Conservation (phyloP, 2,113 vertebrate genomes). For the Neodon shergylaensis region DNA sequence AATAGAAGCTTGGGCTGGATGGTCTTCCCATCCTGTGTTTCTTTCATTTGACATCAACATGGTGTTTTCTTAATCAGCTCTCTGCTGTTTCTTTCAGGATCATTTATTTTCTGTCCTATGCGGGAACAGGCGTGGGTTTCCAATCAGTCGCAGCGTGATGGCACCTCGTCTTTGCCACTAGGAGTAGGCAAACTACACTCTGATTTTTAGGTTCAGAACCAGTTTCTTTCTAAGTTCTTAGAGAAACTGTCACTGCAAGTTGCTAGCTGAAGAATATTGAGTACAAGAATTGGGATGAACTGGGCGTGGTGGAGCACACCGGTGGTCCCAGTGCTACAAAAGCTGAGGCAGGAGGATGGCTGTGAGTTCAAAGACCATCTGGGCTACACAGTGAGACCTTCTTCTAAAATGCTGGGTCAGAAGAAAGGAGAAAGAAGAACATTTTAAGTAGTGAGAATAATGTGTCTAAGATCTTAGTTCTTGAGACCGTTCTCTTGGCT, state of each 20-base stretch:
- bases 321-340: background rate
- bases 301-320: background rate
- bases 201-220: background rate
- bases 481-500: background rate
- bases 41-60: constrained; percentile 69
- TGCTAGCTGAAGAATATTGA: constrained; percentile 8
- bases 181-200: background rate
- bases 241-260: background rate
- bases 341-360: background rate
- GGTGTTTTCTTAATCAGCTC: constrained; percentile 67
- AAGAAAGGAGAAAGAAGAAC: too few species aligned
- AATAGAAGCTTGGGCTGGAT: constrained; percentile 61
- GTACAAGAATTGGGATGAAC: background rate
- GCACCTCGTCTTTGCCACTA: constrained; percentile 36
- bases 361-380: background rate
- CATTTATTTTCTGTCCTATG: constrained; percentile 56
- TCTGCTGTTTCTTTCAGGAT: constrained; percentile 57
- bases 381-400: background rate
- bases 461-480: constrained; percentile 33
- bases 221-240: constrained; percentile 5
- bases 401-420: background rate
- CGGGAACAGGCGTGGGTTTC: constrained; percentile 29
- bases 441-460: background rate
- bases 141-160: background rate
- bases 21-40: constrained; percentile 52